Conservation (phyloP, 2,888 invertebrate genomes). For the Cephus rjabovi region DNA sequence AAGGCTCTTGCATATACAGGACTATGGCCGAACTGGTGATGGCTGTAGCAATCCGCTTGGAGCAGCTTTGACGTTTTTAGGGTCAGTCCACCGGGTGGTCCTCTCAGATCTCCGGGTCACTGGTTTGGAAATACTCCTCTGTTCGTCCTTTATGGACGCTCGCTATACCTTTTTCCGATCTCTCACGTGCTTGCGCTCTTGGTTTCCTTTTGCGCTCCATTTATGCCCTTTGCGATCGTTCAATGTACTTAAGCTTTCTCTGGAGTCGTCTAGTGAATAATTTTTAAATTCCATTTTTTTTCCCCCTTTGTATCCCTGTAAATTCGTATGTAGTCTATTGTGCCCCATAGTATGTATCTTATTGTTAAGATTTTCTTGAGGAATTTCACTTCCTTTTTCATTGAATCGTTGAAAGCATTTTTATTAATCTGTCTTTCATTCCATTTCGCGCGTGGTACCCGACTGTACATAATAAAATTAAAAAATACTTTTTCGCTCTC, state of each 20-base stretch:
- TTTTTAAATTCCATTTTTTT: background rate
- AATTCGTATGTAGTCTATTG: background rate
- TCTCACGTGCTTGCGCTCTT: background rate
- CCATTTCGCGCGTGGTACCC: background rate
- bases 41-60: background rate
- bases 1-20: background rate
- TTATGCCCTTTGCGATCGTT: slow-evolving; percentile 24
- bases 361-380: background rate
- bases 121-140: slow-evolving; percentile 39
- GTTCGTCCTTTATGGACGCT: background rate
- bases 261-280: background rate
- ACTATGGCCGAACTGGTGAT: background rate
- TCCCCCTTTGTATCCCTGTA: background rate
- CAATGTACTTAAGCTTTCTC: background rate
- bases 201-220: slow-evolving; percentile 29
- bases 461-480: too few relatives aligned
- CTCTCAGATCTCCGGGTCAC: slow-evolving; percentile 42
- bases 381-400: background rate
- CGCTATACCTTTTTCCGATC: background rate
- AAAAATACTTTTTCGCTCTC: background rate
- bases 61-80: slow-evolving; percentile 40
- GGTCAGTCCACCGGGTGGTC: slow-evolving; percentile 22
- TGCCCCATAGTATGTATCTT: background rate
- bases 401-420: background rate
- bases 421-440: background rate